Evolutionary conservation across 2,113 vertebrate species (phyloP).

Genomic region (Phrynosoma platyrhinos): DNA sequence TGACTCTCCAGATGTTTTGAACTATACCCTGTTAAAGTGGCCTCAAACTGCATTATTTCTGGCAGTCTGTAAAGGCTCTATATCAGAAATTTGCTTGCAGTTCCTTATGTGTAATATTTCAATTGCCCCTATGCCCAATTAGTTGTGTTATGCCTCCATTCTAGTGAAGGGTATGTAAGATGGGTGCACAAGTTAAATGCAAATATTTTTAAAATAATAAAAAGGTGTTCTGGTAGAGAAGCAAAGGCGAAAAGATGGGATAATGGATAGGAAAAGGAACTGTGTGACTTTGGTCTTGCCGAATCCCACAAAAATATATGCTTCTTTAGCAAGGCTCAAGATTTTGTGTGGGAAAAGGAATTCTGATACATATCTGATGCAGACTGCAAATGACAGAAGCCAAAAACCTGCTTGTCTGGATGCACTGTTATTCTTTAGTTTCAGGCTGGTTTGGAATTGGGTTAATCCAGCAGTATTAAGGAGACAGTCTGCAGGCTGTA

Average conservation of each 20-base stretch:
- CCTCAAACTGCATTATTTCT: no score
- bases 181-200: background rate
- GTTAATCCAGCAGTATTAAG: slow-evolving; percentile 9
- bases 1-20: no score
- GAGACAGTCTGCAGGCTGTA: background rate
- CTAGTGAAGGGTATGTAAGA: no score
- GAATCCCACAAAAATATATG: background rate
- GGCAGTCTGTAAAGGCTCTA: no score
- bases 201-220: background rate
- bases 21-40: no score
- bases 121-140: background rate
- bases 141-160: background rate
- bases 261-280: background rate
- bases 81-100: no score
- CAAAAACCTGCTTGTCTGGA: background rate
- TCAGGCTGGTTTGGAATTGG: background rate
- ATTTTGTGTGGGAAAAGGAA: background rate
- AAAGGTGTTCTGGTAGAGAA: background rate
- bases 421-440: background rate
- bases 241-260: background rate
- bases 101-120: no score
- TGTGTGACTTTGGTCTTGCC: background rate
- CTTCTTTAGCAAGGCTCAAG: background rate
- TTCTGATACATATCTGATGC: background rate
- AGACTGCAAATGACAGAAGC: background rate